These are phyloP conservation scores for Columba livia DNA, from an alignment of 2,113 vertebrate genomes.

Conservation along the genomic window DNA sequence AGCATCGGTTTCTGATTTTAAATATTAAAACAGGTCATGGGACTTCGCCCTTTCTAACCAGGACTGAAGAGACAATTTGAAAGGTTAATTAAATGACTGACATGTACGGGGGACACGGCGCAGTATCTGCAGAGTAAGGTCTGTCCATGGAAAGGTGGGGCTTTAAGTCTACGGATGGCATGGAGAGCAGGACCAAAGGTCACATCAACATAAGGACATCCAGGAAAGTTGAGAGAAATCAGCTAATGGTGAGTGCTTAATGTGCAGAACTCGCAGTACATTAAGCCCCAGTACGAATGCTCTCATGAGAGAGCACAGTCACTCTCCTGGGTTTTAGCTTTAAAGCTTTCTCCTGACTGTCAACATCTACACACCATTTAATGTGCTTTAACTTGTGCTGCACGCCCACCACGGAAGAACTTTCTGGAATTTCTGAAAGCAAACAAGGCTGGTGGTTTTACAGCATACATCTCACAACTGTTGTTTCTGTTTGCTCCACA, in stretches of 20 bases:
- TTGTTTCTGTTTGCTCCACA: neutral
- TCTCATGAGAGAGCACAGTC: neutral
- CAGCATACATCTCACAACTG: neutral
- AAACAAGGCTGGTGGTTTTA: neutral
- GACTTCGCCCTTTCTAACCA: slow-evolving; percentile 23
- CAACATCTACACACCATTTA: slow-evolving; percentile 13
- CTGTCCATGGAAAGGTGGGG: neutral
- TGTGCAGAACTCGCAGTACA: neutral
- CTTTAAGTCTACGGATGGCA: neutral
- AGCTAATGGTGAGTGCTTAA: neutral
- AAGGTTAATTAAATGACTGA: slow-evolving; percentile 55
- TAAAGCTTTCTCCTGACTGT: neutral
- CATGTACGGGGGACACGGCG: fast-evolving
- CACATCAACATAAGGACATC: neutral
- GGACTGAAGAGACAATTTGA: neutral
- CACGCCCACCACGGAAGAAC: neutral
- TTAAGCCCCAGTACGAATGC: neutral
- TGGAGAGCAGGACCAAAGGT: neutral
- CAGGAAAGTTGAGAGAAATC: neutral
- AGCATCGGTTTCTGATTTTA: slow-evolving; percentile 25
- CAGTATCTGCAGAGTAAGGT: neutral
- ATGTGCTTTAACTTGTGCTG: neutral
- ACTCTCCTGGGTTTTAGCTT: neutral
- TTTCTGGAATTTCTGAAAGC: neutral
- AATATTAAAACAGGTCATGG: neutral